Percentiles rank a stretch among this genome's conserved stretches.
These are phyloP conservation scores for Oryzias woworae DNA, from an alignment of 2,113 vertebrate genomes.

Conservation along the genomic window DNA sequence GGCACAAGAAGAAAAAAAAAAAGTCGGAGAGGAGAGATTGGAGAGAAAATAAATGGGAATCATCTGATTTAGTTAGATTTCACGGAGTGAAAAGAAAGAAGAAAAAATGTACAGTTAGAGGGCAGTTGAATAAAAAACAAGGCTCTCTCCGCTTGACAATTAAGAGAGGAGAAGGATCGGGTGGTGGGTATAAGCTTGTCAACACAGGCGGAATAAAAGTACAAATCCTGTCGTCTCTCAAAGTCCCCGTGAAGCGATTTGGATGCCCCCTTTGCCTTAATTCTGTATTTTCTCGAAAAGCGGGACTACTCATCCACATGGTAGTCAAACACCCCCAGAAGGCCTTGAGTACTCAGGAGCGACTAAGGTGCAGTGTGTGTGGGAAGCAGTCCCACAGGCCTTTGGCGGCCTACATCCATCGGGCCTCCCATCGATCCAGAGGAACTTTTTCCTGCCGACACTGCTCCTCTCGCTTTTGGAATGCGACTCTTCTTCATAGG, in stretches of 20 bases:
- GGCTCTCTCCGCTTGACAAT: conserved; percentile 76
- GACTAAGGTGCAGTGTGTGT: conserved; percentile 87
- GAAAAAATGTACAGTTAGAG: conserved; percentile 65
- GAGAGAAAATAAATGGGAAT: conserved; percentile 64
- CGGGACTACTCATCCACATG: conserved; percentile 78
- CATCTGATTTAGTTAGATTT: conserved; percentile 62
- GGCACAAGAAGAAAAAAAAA: conserved; percentile 81
- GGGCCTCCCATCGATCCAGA: conserved; percentile 76
- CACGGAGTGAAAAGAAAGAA: conserved; percentile 66
- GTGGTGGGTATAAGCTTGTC: conserved; percentile 74
- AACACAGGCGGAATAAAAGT: conserved; percentile 74
- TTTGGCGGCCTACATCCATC: conserved; percentile 85
- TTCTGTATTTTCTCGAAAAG: conserved; percentile 76
- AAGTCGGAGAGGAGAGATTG: conserved; percentile 68
- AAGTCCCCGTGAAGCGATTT: conserved; percentile 78
- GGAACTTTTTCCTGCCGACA: conserved; percentile 78
- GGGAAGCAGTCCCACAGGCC: conserved; percentile 89
- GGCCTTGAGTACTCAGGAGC: conserved; percentile 76
- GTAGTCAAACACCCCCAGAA: conserved; percentile 77
- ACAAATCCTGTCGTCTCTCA: conserved; percentile 74
- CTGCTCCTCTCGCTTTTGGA: conserved; percentile 80
- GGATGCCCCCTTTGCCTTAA: conserved; percentile 79
- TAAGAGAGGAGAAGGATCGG: conserved; percentile 67
- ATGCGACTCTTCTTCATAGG: conserved; percentile 75
- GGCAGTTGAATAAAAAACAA: conserved; percentile 68